phyloP scores from a whole-genome alignment of 2,113 vertebrate genomes.

The Dasyurus viverrinus region DNA sequence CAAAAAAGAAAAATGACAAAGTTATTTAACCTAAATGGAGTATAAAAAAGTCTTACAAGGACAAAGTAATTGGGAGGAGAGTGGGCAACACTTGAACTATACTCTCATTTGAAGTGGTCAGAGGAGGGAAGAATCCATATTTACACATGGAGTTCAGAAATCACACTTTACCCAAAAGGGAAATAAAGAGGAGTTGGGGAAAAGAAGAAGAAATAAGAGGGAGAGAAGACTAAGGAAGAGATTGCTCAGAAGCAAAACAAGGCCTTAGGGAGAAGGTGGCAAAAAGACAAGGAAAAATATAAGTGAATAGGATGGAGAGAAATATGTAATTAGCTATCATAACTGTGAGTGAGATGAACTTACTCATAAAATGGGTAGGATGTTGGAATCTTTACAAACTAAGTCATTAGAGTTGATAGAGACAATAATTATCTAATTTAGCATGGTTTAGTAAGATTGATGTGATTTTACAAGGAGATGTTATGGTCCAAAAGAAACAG shows the following conservation, averaged over 20 bases:
- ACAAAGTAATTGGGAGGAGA: not conserved
- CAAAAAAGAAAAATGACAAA: not conserved
- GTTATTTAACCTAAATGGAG: not conserved
- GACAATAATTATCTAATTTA: too few species aligned
- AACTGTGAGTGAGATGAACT: not conserved
- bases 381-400: too few species aligned
- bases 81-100: not conserved
- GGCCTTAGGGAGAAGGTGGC: not conserved
- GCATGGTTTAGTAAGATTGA: too few species aligned
- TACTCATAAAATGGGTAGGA: not conserved
- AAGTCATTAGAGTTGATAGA: too few species aligned
- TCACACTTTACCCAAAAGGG: not conserved
- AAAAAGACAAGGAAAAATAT: not conserved
- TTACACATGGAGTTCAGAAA: not conserved
- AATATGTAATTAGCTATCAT: too few species aligned
- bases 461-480: too few species aligned
- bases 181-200: not conserved
- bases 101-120: not conserved
- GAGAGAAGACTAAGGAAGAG: not conserved
- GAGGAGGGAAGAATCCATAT: not conserved
- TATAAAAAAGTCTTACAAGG: not conserved
- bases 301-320: too few species aligned
- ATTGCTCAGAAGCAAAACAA: not conserved
- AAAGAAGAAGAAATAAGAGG: not conserved
- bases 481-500: too few species aligned